phyloP scores from a whole-genome alignment of 1,140 invertebrate species.

The Nymphalis io region DNA sequence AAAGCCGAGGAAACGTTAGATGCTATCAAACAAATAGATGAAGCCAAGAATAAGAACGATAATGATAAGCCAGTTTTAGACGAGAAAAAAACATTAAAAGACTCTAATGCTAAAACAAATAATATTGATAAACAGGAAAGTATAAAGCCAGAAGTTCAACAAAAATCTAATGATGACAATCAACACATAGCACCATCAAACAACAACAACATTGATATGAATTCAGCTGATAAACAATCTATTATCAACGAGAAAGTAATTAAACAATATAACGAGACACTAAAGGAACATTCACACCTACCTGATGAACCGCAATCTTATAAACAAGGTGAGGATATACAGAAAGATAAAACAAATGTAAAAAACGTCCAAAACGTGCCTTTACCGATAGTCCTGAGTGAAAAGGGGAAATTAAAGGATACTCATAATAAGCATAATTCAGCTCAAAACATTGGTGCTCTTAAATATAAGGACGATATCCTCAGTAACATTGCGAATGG shows the following conservation, averaged over 20 bases:
- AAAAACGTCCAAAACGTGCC: constrained; percentile 45
- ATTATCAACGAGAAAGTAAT: constrained; percentile 17
- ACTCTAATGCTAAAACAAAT: background rate
- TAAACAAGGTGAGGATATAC: constrained; percentile 60
- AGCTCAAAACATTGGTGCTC: constrained; percentile 17
- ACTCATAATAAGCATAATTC: constrained; percentile 19
- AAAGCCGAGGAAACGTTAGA: constrained; percentile 66
- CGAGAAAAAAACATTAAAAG: background rate
- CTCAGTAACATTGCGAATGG: constrained; percentile 35
- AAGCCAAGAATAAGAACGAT: constrained; percentile 38
- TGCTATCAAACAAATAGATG: constrained; percentile 63
- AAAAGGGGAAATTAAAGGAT: constrained; percentile 24
- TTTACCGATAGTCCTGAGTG: constrained; percentile 46
- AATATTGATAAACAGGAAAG: constrained; percentile 11
- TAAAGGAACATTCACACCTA: constrained; percentile 57
- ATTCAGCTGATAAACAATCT: background rate
- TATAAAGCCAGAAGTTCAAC: background rate
- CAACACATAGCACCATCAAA: constrained; percentile 1
- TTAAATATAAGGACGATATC: constrained; percentile 31
- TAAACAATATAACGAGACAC: constrained; percentile 23
- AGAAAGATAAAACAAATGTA: constrained; percentile 28
- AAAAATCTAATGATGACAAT: background rate
- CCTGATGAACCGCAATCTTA: constrained; percentile 72
- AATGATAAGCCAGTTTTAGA: constrained; percentile 17
- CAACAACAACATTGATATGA: too few relatives aligned